phyloP scores from a whole-genome alignment of 2,888 invertebrate species.

The Formica aserva region DNA sequence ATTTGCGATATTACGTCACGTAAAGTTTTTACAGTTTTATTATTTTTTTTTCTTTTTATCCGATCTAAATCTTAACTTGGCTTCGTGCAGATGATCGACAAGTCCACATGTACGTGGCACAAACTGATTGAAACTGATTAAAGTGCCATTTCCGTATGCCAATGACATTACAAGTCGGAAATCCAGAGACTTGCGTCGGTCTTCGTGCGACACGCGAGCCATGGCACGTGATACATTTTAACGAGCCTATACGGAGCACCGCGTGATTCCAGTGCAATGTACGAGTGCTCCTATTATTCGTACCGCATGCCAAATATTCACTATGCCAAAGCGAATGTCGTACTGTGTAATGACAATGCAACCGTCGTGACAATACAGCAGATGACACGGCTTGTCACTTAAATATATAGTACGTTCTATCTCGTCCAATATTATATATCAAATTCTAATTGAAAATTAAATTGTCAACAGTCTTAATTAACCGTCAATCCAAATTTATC shows the following conservation, averaged over 20 bases:
- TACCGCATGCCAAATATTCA: conserved; percentile 48
- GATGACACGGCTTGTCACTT: not conserved
- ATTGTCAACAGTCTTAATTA: conserved; percentile 2
- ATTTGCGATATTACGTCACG: conserved; percentile 12
- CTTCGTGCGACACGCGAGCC: conserved; percentile 73
- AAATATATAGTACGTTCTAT: not conserved
- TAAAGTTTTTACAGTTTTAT: not conserved
- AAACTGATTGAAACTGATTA: conserved; percentile 73
- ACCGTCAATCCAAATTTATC: not conserved
- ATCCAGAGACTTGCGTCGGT: conserved; percentile 57
- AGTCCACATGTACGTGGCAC: conserved; percentile 49
- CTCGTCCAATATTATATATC: not conserved
- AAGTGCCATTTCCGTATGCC: conserved; percentile 72
- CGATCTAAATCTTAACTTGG: conserved; percentile 37
- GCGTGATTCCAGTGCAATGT: conserved; percentile 42
- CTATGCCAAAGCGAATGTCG: conserved; percentile 26
- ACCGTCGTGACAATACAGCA: not conserved
- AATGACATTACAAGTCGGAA: conserved; percentile 71
- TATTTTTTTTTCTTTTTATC: not conserved
- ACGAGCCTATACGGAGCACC: conserved; percentile 54
- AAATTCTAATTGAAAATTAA: not conserved
- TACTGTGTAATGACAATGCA: conserved; percentile 11
- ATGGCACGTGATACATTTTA: conserved; percentile 50
- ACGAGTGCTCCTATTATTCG: conserved; percentile 39
- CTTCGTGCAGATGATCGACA: conserved; percentile 56